Evolutionary conservation across 2,888 invertebrate genomes (phyloP).

Genomic region (Micoletzkya japonica): DNA sequence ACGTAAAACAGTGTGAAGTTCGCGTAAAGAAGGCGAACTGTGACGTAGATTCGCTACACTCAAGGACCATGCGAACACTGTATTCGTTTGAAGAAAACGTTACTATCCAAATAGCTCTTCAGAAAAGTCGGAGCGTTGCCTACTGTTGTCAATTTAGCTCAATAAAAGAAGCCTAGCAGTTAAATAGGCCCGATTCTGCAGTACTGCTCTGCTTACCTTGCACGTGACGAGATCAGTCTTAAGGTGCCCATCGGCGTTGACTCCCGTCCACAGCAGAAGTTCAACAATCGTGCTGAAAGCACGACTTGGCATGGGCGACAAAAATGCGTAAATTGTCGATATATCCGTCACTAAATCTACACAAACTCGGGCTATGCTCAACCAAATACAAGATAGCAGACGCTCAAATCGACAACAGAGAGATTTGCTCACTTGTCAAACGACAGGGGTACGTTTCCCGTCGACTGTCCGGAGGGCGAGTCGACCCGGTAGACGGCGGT

Average conservation of each 20-base stretch:
- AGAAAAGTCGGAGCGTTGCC: too few relatives aligned
- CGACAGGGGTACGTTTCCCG: constrained; percentile 57
- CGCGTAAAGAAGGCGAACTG: too few relatives aligned
- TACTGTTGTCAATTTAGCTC: too few relatives aligned
- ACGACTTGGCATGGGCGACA: background rate
- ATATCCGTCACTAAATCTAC: background rate
- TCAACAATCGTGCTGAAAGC: constrained; percentile 53
- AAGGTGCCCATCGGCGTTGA: constrained; percentile 61
- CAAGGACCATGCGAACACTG: too few relatives aligned
- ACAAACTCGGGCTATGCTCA: background rate
- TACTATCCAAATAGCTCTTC: too few relatives aligned
- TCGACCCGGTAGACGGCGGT: constrained; percentile 48
- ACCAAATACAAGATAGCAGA: background rate
- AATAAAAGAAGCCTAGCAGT: too few relatives aligned
- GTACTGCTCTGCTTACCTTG: too few relatives aligned
- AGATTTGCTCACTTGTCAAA: constrained; percentile 55
- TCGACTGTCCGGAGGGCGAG: constrained; percentile 53
- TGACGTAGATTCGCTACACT: too few relatives aligned
- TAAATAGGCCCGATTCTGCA: too few relatives aligned
- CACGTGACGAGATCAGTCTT: constrained; percentile 58
- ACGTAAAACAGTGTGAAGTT: too few relatives aligned
- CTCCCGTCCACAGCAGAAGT: constrained; percentile 52
- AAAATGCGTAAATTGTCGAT: background rate
- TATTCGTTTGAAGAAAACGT: too few relatives aligned
- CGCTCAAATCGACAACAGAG: too few relatives aligned